Base-by-base conservation (phyloP, 2,888 invertebrate genomes). In the Drosophila mimica region DNA sequence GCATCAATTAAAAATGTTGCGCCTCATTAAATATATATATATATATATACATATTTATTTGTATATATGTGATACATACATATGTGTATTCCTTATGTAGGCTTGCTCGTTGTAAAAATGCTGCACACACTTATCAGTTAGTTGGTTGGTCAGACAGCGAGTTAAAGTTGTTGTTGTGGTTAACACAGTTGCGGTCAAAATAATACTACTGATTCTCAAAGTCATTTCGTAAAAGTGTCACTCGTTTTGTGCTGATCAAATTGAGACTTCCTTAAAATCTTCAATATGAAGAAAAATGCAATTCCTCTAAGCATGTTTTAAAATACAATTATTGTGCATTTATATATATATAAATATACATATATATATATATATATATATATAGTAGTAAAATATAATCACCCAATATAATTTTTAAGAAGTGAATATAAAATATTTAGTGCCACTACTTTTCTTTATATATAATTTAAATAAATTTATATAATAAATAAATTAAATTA, bases 1-100 rank as follows among this genome's bases (percentile, higher is more conserved):
- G 84, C 86, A 83, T 87, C 87, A 87, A 87, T 87, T 87, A 87
- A 87, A 86, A 87, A 76, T 88, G 84, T 86, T 81, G 71, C 88
- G 84, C 77, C 88, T 88, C 88, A 87, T 87, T 86, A 82, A 88
- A 76, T 76, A 71, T 72, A 68, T 56, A n/a, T 20, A 34, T 20
- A 34, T 20, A 15, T 30, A 30, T 3, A 56, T 48, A 33, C 25
- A 25, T 48, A 40, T 25, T 59, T 17, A 34, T 30, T 20, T 31
- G 20, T 31, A 6, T 34, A 31, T 51, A 15, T 20, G 34, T 31
- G 30, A 6, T 46, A 20, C 25, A 8, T 31, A 46, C 31, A 20
- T 40, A n/a, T 34, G 28, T 36, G n/a, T 11, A 40, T 20, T 20
- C 43, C 5, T 20, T 5, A n/a, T 1, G 43, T 11, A 8, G 46